Evolutionary conservation across 2,797 vertebrate species (phyloP).

Genomic region (Heterohyrax brucei): DNA sequence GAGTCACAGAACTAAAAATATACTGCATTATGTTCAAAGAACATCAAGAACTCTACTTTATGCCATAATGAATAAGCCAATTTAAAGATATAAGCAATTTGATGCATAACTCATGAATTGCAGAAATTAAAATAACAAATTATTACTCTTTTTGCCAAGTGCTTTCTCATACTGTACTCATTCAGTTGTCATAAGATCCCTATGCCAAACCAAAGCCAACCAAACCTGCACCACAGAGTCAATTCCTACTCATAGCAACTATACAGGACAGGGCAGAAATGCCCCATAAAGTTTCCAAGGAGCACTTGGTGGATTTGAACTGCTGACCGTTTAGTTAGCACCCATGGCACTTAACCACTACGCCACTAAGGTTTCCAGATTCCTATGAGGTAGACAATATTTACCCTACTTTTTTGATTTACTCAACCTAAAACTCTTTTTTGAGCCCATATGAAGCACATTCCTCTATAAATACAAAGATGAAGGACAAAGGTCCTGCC

Average conservation of each 20-base stretch:
- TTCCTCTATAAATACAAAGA: conserved; percentile 40
- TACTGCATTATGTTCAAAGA: conserved; percentile 71
- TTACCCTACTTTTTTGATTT: conserved; percentile 54
- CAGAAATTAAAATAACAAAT: not conserved
- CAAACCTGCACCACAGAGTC: too few relatives aligned
- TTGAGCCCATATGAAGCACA: not conserved
- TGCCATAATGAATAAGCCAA: conserved; percentile 74
- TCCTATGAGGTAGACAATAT: not conserved
- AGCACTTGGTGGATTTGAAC: too few relatives aligned
- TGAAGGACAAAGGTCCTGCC: not conserved
- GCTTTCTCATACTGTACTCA: not conserved
- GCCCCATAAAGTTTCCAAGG: too few relatives aligned
- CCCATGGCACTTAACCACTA: too few relatives aligned
- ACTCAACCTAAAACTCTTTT: conserved; percentile 38
- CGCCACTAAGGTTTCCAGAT: not conserved
- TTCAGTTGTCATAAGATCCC: conserved; percentile 13
- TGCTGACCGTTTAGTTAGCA: too few relatives aligned
- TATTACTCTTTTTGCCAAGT: conserved; percentile 24
- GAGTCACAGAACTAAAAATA: conserved; percentile 78
- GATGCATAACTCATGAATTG: conserved; percentile 41
- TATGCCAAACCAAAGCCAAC: not conserved
- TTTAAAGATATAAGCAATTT: conserved; percentile 74
- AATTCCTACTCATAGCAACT: too few relatives aligned
- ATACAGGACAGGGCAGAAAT: too few relatives aligned
- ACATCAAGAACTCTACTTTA: conserved; percentile 70